These are phyloP conservation scores for Psylliodes chrysocephalus DNA, from an alignment of 2,888 invertebrate genomes.

Conservation along the genomic window DNA sequence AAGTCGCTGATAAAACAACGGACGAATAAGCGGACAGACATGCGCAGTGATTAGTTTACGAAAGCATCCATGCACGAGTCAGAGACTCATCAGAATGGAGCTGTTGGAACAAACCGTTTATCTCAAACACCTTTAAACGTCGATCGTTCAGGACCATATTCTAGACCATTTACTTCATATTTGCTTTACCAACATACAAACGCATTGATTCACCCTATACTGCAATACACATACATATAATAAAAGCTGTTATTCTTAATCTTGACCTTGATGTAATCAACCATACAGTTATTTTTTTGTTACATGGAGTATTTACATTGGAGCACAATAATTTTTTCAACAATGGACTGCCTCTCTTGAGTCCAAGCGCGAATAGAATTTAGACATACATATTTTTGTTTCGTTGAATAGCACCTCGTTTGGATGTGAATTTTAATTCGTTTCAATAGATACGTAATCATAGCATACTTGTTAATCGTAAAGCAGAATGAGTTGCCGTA, in stretches of 20 bases:
- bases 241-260: constrained; percentile 10
- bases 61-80: no score
- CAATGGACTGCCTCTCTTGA: background rate
- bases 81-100: no score
- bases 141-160: no score
- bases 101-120: no score
- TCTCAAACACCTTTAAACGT: no score
- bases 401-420: constrained; percentile 33
- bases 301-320: constrained; percentile 3
- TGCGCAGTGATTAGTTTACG: no score
- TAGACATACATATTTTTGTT: constrained; percentile 29
- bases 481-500: background rate
- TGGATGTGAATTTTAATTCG: constrained; percentile 35
- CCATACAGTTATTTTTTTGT: background rate
- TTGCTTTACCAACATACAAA: no score
- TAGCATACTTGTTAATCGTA: constrained; percentile 9
- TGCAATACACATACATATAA: background rate
- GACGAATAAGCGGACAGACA: no score
- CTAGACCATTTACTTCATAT: no score
- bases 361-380: background rate
- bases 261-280: constrained; percentile 15
- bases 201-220: no score
- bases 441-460: constrained; percentile 26
- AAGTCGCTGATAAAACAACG: no score
- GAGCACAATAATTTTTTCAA: background rate